Percentiles rank a stretch among this genome's conserved stretches.
Conservation (phyloP, 1,140 invertebrate species). For the Drosophila sechellia region DNA sequence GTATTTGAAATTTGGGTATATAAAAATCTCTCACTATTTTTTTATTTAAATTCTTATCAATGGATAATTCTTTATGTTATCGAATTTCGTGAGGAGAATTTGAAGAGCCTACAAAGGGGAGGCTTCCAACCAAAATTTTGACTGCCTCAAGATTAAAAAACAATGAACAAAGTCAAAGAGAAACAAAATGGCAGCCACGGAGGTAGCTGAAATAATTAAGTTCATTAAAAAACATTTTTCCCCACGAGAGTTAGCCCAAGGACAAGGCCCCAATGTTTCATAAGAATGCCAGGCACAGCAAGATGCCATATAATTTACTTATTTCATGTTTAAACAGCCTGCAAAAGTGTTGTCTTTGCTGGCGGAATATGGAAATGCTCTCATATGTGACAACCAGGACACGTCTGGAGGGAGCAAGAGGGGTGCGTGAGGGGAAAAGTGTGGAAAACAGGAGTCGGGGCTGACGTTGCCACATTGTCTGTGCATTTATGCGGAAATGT, state of each 20-base stretch:
- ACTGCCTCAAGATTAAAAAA: conserved; percentile 7
- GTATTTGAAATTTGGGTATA: no score
- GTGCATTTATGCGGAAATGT: conserved; percentile 77
- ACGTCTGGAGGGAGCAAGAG: conserved; percentile 13
- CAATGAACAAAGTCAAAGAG: conserved; percentile 23
- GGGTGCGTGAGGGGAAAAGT: not conserved
- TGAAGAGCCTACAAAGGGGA: no score
- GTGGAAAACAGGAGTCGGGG: not conserved
- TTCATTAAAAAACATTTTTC: conserved; percentile 68
- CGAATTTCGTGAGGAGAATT: no score
- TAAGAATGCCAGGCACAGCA: conserved; percentile 20
- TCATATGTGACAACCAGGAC: conserved; percentile 40
- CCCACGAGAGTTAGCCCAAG: conserved; percentile 14
- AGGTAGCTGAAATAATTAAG: conserved; percentile 59
- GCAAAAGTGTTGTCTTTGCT: conserved; percentile 58
- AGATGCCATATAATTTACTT: conserved; percentile 72
- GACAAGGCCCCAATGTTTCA: conserved; percentile 25
- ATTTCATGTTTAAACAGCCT: conserved; percentile 72
- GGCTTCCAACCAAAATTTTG: no score
- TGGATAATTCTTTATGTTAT: no score
- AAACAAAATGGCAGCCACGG: conserved; percentile 10
- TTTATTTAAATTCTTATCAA: not conserved
- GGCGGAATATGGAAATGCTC: conserved; percentile 37
- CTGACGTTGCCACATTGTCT: conserved; percentile 46
- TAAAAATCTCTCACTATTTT: no score